Percentiles rank a stretch among this genome's conserved stretches.
These are phyloP conservation scores for Falco biarmicus DNA, from an alignment of 2,797 vertebrate genomes.

Conservation along the genomic window DNA sequence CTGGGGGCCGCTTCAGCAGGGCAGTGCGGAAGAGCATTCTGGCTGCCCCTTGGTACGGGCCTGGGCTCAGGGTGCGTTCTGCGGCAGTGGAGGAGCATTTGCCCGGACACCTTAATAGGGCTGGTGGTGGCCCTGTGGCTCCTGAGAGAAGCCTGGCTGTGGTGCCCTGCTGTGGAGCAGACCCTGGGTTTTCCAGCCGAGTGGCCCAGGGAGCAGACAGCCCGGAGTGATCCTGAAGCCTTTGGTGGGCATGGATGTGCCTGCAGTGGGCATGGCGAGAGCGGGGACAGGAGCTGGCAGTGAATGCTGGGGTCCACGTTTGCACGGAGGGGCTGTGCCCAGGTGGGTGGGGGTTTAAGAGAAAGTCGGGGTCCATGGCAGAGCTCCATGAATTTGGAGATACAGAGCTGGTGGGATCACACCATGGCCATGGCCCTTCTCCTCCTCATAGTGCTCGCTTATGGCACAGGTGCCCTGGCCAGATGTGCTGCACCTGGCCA, in stretches of 20 bases:
- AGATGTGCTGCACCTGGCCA: too few species aligned
- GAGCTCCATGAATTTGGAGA: too few species aligned
- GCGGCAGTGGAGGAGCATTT: neutral
- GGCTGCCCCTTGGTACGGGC: too few species aligned
- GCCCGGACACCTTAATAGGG: accelerated
- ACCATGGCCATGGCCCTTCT: too few species aligned
- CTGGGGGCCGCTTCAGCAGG: neutral
- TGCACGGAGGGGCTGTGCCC: accelerated
- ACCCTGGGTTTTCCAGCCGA: neutral
- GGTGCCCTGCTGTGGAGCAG: too few species aligned
- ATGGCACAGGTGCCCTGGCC: too few species aligned
- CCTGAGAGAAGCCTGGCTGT: accelerated
- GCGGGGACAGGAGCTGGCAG: neutral
- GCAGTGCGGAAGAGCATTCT: neutral
- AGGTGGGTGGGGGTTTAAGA: accelerated
- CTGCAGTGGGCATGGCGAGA: accelerated
- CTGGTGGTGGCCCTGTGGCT: too few species aligned
- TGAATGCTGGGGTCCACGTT: accelerated
- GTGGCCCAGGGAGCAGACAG: neutral
- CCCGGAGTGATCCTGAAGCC: too few species aligned
- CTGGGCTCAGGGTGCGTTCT: too few species aligned
- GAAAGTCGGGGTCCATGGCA: accelerated
- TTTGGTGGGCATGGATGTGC: accelerated
- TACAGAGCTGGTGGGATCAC: too few species aligned
- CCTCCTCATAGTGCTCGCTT: too few species aligned